These are phyloP conservation scores for Drosophila triauraria DNA, from an alignment of 1,140 invertebrate genomes.

Conservation along the genomic window DNA sequence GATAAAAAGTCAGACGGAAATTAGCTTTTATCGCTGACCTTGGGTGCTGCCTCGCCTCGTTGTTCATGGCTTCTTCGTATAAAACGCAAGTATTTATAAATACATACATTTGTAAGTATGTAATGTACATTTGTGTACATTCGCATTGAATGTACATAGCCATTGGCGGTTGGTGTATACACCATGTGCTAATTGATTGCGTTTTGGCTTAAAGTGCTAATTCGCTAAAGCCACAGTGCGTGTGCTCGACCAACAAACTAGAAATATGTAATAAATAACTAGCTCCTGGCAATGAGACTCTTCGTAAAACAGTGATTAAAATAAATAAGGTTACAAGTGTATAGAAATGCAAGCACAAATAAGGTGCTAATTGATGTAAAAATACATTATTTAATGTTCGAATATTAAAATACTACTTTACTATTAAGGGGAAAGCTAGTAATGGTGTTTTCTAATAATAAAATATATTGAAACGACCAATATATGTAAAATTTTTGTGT, in stretches of 20 bases:
- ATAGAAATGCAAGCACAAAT: not conserved
- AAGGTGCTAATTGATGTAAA: no score
- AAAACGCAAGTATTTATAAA: constrained; percentile 10
- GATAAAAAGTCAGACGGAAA: constrained; percentile 49
- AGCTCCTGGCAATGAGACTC: constrained; percentile 7
- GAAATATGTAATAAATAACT: constrained; percentile 8
- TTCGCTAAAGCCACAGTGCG: constrained; percentile 30
- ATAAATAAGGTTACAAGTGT: not conserved
- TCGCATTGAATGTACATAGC: not conserved
- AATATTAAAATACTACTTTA: no score
- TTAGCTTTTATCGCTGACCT: constrained; percentile 41
- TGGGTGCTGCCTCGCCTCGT: constrained; percentile 19
- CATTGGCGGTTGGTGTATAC: constrained; percentile 29
- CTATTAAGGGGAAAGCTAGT: no score
- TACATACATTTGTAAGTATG: constrained; percentile 3
- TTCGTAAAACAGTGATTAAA: constrained; percentile 4
- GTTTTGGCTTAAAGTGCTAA: constrained; percentile 37
- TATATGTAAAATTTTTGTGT: no score
- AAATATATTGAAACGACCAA: no score
- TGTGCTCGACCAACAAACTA: constrained; percentile 8
- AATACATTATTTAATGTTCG: no score
- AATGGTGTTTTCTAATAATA: no score
- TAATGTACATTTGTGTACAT: constrained; percentile 16
- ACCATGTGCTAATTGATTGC: constrained; percentile 44
- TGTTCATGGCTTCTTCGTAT: constrained; percentile 15